phyloP scores from a whole-genome alignment of 2,888 invertebrate genomes.

The Apeira syringaria region DNA sequence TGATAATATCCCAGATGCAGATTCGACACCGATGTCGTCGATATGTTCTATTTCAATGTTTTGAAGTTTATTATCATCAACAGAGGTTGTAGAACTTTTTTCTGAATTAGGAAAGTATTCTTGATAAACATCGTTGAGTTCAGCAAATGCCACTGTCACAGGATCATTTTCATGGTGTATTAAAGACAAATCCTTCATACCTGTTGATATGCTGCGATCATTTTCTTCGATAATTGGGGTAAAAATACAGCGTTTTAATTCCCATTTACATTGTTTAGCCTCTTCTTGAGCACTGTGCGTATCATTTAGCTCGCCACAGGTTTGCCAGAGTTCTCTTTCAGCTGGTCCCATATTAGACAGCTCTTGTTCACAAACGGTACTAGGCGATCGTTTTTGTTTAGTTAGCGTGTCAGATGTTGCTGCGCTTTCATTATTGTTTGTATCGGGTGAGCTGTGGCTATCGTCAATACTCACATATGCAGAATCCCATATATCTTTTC shows the following conservation, averaged over 20 bases:
- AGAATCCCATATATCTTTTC: constrained; percentile 78
- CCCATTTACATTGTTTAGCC: constrained; percentile 49
- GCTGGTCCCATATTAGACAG: constrained; percentile 71
- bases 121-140: constrained; percentile 67
- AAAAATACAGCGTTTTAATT: constrained; percentile 58
- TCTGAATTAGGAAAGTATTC: constrained; percentile 64
- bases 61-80: constrained; percentile 42
- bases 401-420: constrained; percentile 42
- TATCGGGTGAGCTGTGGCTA: constrained; percentile 69
- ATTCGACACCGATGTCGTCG: constrained; percentile 65
- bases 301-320: constrained; percentile 54
- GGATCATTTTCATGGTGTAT: constrained; percentile 57
- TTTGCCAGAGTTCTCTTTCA: constrained; percentile 74
- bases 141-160: constrained; percentile 74
- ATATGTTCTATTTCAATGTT: constrained; percentile 30
- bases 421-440: constrained; percentile 61
- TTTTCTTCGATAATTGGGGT: constrained; percentile 76
- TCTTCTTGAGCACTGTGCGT: constrained; percentile 46
- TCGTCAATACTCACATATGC: constrained; percentile 82
- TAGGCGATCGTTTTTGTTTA: constrained; percentile 51
- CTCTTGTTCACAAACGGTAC: constrained; percentile 45
- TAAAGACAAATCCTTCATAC: constrained; percentile 50
- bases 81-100: constrained; percentile 41
- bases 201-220: constrained; percentile 58
- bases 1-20: constrained; percentile 71